phyloP scores from a whole-genome alignment of 30 jellyfish, hydroid and myxozoan genomes.

The Turritopsis dohrnii region DNA sequence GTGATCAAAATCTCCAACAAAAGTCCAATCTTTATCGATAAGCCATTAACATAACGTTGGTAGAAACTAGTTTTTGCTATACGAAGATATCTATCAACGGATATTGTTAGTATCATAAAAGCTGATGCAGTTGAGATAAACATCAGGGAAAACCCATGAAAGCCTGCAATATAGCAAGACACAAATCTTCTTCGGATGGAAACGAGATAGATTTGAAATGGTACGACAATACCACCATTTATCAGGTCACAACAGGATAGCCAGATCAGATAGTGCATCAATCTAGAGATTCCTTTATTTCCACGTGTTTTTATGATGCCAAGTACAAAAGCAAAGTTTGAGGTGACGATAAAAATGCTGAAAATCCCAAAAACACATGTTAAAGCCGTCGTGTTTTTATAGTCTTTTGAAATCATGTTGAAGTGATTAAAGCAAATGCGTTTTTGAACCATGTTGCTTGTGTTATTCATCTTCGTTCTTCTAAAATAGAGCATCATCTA shows the following conservation, averaged over 20 bases:
- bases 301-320: neutral
- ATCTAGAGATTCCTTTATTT: neutral
- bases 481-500: no score
- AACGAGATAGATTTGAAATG: neutral
- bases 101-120: neutral
- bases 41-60: neutral
- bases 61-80: neutral
- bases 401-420: neutral
- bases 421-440: neutral
- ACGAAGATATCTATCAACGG: neutral
- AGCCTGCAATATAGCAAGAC: neutral
- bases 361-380: neutral
- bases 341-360: neutral
- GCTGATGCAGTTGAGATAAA: neutral
- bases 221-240: neutral
- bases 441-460: neutral
- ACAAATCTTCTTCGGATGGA: neutral
- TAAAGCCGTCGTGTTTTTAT: neutral
- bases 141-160: neutral
- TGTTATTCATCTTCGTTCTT: neutral
- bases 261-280: neutral
- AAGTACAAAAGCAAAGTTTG: neutral
- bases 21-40: neutral
- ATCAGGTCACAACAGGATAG: neutral
- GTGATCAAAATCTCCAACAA: neutral